phyloP scores from a whole-genome alignment of 2,797 vertebrate species.

The Acridotheres tristis region DNA sequence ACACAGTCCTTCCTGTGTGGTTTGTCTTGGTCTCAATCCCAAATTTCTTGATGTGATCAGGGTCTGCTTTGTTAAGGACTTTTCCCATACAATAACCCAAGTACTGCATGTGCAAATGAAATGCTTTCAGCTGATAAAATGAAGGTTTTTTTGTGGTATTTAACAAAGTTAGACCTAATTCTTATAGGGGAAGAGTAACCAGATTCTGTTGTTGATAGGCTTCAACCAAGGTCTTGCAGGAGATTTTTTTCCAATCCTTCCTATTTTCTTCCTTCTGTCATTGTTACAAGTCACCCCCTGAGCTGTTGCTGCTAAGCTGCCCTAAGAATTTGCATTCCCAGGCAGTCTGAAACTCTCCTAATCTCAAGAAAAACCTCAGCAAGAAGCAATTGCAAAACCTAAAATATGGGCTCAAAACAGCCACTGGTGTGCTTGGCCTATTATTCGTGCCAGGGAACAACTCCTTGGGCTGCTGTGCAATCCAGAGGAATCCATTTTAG shows the following conservation, averaged over 20 bases:
- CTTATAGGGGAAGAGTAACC: not conserved
- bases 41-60: not conserved
- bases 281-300: not conserved
- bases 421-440: accelerated
- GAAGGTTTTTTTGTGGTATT: not conserved
- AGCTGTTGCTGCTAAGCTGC: slow-evolving; percentile 30
- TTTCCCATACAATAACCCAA: not conserved
- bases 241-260: not conserved
- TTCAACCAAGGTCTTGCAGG: not conserved
- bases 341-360: not conserved
- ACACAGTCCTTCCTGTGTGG: accelerated
- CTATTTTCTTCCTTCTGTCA: not conserved
- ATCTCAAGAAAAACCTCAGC: not conserved
- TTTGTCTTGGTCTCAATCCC: not conserved
- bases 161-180: not conserved
- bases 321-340: slow-evolving; percentile 29
- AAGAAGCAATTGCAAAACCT: not conserved
- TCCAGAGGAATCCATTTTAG: slow-evolving; percentile 18
- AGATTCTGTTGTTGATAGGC: not conserved
- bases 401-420: not conserved
- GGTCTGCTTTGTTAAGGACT: not conserved
- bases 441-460: not conserved
- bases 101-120: not conserved
- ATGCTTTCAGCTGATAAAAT: not conserved
- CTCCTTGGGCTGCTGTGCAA: not conserved